Evolutionary conservation across 2,113 vertebrate genomes (phyloP), one percentile per base, ranked within the genome.

Genomic region (Alectura lathami): DNA sequence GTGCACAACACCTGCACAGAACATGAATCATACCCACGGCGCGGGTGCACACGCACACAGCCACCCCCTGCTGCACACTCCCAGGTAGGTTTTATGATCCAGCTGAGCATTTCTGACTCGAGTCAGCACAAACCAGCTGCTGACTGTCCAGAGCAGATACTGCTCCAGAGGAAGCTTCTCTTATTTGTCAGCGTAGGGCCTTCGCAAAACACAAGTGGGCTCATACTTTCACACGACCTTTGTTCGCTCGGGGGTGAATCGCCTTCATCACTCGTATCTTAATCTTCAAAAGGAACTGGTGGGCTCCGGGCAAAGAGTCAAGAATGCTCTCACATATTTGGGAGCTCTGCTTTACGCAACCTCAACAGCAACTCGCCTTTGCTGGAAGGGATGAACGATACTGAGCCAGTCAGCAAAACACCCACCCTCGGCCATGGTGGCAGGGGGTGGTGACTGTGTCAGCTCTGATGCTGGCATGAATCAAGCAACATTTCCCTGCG

Each of bases 351-450:
- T 82, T 88, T 83, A 11, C 70, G 32, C 82, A 78, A 78, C 69
- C 60, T 45, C 67, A 7, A 12, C 62, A 5, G 81, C 79, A 86
- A 27, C 89, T 75, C 60, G 57, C 85, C 93, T 86, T 73, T 66
- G 91, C 96, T 94, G 92, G 43, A 32, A 95, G 96, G 93, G 95
- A 93, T 85, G 89, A 92, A 26, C 66, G 88, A 92, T 81, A 83
- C 92, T 14, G 85, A 62, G 78, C 26, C 89, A 70, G 75, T 93
- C 92, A 92, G 95, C 95, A 79, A 59, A 96, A 92, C 95, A 83
- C 91, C 83, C 86, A 70, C 86, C 96, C 26, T 4, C 16, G 5
- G 63, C 24, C 38, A 51, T 48, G 42, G 30, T 22, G 22, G 70
- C 40, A 17, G 95, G 81, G 20, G 75, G 53, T 0, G 54, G 91